phyloP scores from a whole-genome alignment of 2,797 vertebrate species.

The Amniataba percoides region DNA sequence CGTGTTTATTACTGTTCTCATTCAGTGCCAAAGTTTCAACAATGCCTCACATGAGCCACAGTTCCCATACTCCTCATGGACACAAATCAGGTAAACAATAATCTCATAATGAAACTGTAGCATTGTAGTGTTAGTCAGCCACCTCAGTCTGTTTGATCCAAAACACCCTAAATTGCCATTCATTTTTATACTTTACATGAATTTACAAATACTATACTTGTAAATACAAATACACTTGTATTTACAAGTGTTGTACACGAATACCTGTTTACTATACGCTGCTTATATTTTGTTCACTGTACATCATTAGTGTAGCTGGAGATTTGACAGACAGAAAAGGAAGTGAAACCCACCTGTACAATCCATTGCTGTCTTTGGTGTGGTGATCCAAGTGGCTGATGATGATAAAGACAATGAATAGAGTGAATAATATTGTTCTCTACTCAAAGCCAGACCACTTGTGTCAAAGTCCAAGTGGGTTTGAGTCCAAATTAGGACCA shows the following conservation, averaged over 20 bases:
- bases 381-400: neutral
- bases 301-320: neutral
- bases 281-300: neutral
- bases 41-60: conserved; percentile 59
- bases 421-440: neutral
- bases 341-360: too few species aligned
- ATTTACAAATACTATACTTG: too few species aligned
- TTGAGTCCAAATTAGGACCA: neutral
- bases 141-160: neutral
- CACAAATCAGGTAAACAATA: conserved; percentile 66
- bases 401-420: neutral
- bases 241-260: neutral
- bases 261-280: neutral
- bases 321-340: too few species aligned
- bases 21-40: conserved; percentile 66
- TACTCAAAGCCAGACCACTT: neutral
- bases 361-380: neutral
- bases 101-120: neutral
- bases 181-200: neutral
- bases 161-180: neutral
- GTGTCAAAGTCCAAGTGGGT: neutral
- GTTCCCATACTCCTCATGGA: conserved; percentile 33
- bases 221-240: neutral
- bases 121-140: too few species aligned
- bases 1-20: conserved; percentile 16